Percentiles rank a stretch among this genome's conserved stretches.
phyloP scores from a whole-genome alignment of 2,113 vertebrate genomes.

The Plestiodon gilberti region DNA sequence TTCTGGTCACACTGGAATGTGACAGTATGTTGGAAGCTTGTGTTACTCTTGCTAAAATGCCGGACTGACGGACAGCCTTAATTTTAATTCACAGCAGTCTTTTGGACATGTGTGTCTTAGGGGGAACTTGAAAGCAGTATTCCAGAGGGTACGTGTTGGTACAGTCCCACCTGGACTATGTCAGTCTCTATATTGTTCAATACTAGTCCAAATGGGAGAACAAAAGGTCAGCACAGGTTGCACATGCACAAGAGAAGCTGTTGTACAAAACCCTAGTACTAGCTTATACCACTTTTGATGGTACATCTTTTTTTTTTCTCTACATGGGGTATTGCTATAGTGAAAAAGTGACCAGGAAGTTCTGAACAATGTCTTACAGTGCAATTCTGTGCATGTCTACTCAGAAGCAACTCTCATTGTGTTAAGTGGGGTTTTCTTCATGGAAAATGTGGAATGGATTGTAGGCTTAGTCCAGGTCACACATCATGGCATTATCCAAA shows the following conservation, averaged over 20 bases:
- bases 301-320: too few relatives aligned
- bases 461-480: constrained; percentile 19
- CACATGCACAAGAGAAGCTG: background rate
- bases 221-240: constrained; percentile 1
- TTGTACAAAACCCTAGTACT: background rate
- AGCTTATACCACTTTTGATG: background rate
- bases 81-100: background rate
- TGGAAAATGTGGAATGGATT: too few relatives aligned
- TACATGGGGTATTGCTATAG: background rate
- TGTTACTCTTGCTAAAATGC: background rate
- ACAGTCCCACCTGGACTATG: background rate
- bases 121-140: background rate
- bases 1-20: background rate
- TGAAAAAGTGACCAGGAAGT: background rate
- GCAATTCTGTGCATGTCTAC: too few relatives aligned
- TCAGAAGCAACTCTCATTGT: too few relatives aligned
- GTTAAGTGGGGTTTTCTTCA: too few relatives aligned
- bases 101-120: background rate
- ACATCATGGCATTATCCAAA: background rate
- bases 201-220: constrained; percentile 2
- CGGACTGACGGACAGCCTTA: background rate
- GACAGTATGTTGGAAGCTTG: background rate
- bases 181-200: background rate
- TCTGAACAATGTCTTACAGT: constrained; percentile 18
- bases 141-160: background rate